These are phyloP conservation scores for Siniperca undulata DNA, from an alignment of 2,797 vertebrate species.

Conservation along the genomic window DNA sequence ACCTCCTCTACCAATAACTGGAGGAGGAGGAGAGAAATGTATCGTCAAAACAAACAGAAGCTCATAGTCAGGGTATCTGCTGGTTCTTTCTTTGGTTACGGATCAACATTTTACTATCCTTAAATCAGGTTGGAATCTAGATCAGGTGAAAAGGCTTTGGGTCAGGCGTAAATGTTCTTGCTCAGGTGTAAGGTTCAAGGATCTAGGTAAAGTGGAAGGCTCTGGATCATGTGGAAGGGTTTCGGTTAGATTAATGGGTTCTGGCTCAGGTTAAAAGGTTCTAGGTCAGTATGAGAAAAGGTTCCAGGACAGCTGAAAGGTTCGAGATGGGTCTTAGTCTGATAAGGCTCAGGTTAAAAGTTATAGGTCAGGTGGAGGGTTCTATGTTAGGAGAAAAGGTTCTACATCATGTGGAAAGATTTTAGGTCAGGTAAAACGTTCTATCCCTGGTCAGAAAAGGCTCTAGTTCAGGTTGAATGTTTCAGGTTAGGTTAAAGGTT, in stretches of 20 bases:
- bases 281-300: neutral
- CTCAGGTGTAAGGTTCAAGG: neutral
- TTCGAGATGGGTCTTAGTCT: too few species aligned
- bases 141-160: neutral
- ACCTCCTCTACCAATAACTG: constrained; percentile 97
- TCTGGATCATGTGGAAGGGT: neutral
- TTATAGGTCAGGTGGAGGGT: too few species aligned
- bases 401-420: too few species aligned
- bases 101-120: neutral
- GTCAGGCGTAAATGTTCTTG: neutral
- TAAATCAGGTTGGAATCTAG: neutral
- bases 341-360: neutral
- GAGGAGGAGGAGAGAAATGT: neutral
- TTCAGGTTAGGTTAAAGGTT: neutral
- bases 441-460: too few species aligned
- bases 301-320: too few species aligned
- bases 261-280: neutral
- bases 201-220: neutral
- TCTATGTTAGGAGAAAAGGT: too few species aligned
- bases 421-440: too few species aligned
- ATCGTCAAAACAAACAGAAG: neutral
- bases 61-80: too few species aligned
- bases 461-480: too few species aligned
- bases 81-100: too few species aligned
- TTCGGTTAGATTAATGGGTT: neutral